These are phyloP conservation scores for Leuctra nigra DNA, from an alignment of 2,888 invertebrate species.

Conservation along the genomic window DNA sequence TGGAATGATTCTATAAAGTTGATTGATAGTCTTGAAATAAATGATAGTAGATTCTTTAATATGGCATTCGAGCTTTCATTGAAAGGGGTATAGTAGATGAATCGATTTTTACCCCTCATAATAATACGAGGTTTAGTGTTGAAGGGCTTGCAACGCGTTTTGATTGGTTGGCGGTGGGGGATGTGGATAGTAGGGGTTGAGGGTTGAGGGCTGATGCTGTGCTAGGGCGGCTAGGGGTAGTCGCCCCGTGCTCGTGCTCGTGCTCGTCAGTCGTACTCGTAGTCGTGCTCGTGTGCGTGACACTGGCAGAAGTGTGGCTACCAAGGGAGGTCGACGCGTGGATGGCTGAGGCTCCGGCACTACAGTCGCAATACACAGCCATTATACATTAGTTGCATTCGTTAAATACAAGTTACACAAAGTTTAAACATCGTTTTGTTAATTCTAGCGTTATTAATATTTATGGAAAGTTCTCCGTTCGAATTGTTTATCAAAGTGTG, in stretches of 20 bases:
- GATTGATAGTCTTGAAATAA: too few relatives aligned
- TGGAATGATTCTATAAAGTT: too few relatives aligned
- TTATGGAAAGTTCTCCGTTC: too few relatives aligned
- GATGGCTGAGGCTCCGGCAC: too few relatives aligned
- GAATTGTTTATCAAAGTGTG: too few relatives aligned
- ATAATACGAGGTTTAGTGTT: conserved; percentile 19
- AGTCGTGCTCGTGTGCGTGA: conserved; percentile 14
- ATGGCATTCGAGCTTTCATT: too few relatives aligned
- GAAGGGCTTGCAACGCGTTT: conserved; percentile 17
- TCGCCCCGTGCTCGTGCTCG: not conserved
- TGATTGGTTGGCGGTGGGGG: conserved; percentile 3
- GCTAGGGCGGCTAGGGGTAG: not conserved
- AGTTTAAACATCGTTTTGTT: too few relatives aligned
- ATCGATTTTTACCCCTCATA: conserved; percentile 19
- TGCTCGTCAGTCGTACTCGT: not conserved
- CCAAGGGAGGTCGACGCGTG: conserved; percentile 2
- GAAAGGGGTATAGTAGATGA: conserved; percentile 9
- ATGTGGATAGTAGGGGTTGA: not conserved
- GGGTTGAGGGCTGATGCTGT: not conserved
- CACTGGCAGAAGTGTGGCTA: conserved; percentile 17
- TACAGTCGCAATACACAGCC: not conserved
- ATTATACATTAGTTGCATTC: too few relatives aligned
- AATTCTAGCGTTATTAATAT: too few relatives aligned
- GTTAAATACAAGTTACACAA: too few relatives aligned
- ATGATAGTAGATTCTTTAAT: too few relatives aligned